Conservation (phyloP, 30 jellyfish, hydroid and myxozoan species). For the Hydractinia echinata region DNA sequence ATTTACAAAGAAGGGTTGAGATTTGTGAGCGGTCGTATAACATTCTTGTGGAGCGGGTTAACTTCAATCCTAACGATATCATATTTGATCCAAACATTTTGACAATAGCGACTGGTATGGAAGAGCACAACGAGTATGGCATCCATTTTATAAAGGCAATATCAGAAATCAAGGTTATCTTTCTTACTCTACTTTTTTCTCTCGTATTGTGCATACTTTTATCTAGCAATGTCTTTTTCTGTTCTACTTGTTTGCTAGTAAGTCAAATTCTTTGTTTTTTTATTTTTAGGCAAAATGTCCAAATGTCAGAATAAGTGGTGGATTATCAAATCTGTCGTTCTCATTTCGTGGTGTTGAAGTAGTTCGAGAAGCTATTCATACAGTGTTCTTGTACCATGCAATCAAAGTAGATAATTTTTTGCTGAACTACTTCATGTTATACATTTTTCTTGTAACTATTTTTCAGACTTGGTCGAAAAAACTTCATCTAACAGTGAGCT, state of each 20-base stretch:
- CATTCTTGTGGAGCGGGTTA: constrained; percentile 56
- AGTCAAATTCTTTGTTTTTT: neutral
- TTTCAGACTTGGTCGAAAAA: neutral
- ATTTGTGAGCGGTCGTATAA: constrained; percentile 88
- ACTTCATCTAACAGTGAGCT: too few species aligned
- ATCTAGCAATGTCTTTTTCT: neutral
- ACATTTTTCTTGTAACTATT: neutral
- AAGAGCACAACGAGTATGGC: constrained; percentile 89
- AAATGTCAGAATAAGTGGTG: constrained; percentile 92
- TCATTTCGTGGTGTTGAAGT: constrained; percentile 92
- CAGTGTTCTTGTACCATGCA: constrained; percentile 92
- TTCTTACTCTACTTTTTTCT: neutral
- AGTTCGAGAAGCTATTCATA: constrained; percentile 86
- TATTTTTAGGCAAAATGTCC: constrained; percentile 75
- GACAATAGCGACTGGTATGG: constrained; percentile 99
- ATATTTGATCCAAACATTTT: constrained; percentile 91
- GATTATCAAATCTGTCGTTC: constrained; percentile 85
- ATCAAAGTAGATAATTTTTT: constrained; percentile 53
- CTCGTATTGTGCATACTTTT: neutral
- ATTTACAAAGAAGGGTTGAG: constrained; percentile 57
- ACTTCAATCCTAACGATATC: constrained; percentile 61
- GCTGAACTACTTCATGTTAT: neutral
- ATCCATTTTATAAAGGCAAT: constrained; percentile 73
- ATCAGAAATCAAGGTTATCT: constrained; percentile 58
- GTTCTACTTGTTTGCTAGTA: neutral